Conservation (phyloP, 2,888 invertebrate genomes). For the Eristalis pertinax region DNA sequence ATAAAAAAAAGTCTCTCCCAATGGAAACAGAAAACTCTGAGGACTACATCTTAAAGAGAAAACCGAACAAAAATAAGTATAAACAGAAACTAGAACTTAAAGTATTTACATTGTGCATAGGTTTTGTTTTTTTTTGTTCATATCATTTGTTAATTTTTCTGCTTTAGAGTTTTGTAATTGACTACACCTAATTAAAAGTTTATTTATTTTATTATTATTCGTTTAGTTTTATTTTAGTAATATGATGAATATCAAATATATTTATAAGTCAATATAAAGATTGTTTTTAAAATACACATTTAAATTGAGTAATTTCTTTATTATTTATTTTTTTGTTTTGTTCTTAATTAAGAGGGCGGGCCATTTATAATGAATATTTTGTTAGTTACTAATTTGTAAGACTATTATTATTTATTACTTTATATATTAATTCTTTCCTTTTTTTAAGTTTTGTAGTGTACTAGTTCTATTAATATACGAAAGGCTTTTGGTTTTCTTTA, state of each 20-base stretch:
- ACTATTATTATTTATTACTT: conserved; percentile 26
- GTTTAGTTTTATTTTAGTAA: conserved; percentile 50
- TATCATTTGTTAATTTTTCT: conserved; percentile 32
- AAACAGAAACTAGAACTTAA: not conserved
- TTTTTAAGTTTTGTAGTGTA: conserved; percentile 21
- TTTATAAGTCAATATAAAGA: conserved; percentile 70
- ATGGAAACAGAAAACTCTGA: not conserved
- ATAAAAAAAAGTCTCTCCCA: not conserved
- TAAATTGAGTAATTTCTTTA: conserved; percentile 61
- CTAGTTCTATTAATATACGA: conserved; percentile 7
- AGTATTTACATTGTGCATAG: conserved; percentile 63
- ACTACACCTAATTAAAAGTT: conserved; percentile 68
- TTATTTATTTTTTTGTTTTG: conserved; percentile 23
- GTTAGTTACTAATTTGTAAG: conserved; percentile 53
- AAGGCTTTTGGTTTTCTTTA: conserved; percentile 4
- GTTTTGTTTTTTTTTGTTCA: conserved; percentile 28
- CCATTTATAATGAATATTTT: conserved; percentile 66
- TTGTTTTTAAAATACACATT: conserved; percentile 70
- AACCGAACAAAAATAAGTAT: not conserved
- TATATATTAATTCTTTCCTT: conserved; percentile 39
- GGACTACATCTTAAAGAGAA: not conserved
- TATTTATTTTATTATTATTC: conserved; percentile 25
- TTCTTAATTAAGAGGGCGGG: conserved; percentile 64
- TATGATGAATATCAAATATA: conserved; percentile 68
- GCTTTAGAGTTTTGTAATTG: conserved; percentile 60